Evolutionary conservation across 1,140 invertebrate species (phyloP).

Genomic region (Eueides isabella): DNA sequence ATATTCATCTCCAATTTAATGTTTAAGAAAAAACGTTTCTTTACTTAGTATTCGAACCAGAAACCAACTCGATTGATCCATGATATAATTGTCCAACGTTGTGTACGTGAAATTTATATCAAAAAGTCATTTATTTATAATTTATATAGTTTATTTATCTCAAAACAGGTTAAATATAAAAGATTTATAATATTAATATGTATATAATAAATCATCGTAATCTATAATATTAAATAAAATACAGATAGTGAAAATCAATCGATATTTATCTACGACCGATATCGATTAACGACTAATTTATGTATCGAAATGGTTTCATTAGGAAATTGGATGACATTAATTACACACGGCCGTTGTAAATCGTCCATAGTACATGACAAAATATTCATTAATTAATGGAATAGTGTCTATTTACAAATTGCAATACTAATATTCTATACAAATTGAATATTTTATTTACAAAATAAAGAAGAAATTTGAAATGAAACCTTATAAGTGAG

Average conservation of each 20-base stretch:
- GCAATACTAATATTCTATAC: not conserved
- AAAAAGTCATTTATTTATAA: not conserved
- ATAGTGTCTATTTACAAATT: slow-evolving; percentile 1
- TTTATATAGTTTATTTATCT: not conserved
- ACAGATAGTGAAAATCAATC: not conserved
- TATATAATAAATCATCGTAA: not conserved
- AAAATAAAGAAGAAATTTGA: no score
- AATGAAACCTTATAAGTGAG: no score
- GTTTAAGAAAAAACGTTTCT: no score
- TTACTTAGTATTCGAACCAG: no score
- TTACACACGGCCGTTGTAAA: not conserved
- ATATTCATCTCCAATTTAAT: not conserved
- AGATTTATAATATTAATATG: not conserved
- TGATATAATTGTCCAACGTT: no score
- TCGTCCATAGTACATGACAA: not conserved
- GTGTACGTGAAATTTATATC: no score
- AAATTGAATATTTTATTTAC: no score
- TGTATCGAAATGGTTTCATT: slow-evolving; percentile 8
- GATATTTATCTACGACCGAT: not conserved
- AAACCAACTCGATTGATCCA: no score
- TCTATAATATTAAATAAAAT: not conserved
- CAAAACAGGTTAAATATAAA: not conserved
- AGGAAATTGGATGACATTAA: slow-evolving; percentile 8
- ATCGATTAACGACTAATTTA: slow-evolving; percentile 9
- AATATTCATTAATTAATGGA: slow-evolving; percentile 3